These are phyloP conservation scores for Oxytorus armatus DNA, from an alignment of 2,888 invertebrate species.

Conservation along the genomic window DNA sequence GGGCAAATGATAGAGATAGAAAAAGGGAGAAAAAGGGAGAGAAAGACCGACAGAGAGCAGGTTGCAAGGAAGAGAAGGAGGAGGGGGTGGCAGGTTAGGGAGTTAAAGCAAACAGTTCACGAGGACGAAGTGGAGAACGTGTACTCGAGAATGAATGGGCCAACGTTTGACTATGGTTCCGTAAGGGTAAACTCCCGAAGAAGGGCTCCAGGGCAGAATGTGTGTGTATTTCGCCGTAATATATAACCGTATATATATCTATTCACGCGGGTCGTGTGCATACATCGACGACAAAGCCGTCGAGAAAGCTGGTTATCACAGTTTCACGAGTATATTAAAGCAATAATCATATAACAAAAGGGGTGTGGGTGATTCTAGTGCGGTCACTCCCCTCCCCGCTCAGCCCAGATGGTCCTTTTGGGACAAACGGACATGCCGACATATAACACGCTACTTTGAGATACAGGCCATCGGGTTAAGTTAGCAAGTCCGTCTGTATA, in stretches of 20 bases:
- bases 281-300: slow-evolving; percentile 35
- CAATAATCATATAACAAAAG: slow-evolving; percentile 83
- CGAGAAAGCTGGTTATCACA: slow-evolving; percentile 60
- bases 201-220: slow-evolving; percentile 53
- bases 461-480: slow-evolving; percentile 37
- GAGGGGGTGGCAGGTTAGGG: slow-evolving; percentile 32
- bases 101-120: slow-evolving; percentile 67
- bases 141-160: slow-evolving; percentile 70
- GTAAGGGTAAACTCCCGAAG: slow-evolving; percentile 63
- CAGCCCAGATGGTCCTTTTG: slow-evolving; percentile 79
- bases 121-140: slow-evolving; percentile 68
- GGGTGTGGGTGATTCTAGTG: slow-evolving; percentile 65
- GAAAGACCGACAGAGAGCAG: neutral
- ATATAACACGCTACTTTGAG: slow-evolving; percentile 18
- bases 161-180: slow-evolving; percentile 66
- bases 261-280: slow-evolving; percentile 8
- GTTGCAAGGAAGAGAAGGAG: slow-evolving; percentile 18
- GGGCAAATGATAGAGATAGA: slow-evolving; percentile 20
- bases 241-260: slow-evolving; percentile 23
- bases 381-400: slow-evolving; percentile 68
- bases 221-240: slow-evolving; percentile 42
- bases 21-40: slow-evolving; percentile 16
- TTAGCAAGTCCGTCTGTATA: slow-evolving; percentile 11
- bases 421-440: slow-evolving; percentile 69
- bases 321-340: slow-evolving; percentile 75